Conservation (phyloP, 2,888 invertebrate species). For the Cephalotes varians region DNA sequence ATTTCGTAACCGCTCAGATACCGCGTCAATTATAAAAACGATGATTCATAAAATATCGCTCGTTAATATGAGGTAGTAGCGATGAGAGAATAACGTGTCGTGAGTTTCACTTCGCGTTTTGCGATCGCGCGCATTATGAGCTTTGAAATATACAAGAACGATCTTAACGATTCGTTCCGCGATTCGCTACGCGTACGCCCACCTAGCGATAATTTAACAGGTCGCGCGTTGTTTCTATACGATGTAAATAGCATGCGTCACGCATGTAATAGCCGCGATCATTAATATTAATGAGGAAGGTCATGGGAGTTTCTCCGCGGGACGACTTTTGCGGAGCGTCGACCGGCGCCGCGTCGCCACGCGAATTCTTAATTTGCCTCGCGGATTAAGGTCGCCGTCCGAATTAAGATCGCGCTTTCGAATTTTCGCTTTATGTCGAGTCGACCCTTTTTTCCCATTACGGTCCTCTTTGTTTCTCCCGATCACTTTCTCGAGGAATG, state of each 20-base stretch:
- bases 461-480: constrained; percentile 8
- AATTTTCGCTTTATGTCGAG: constrained; percentile 42
- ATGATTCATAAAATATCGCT: constrained; percentile 23
- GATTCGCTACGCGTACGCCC: constrained; percentile 22
- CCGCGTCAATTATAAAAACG: background rate
- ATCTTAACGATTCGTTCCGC: background rate
- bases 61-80: background rate
- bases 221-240: background rate
- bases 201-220: constrained; percentile 57
- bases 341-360: constrained; percentile 12
- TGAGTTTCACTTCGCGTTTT: background rate
- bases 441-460: constrained; percentile 1
- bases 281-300: constrained; percentile 73
- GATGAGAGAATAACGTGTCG: background rate
- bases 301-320: constrained; percentile 68
- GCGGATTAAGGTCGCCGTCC: constrained; percentile 63
- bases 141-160: background rate
- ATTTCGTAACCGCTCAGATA: constrained; percentile 14
- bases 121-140: background rate
- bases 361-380: constrained; percentile 57
- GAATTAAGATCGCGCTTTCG: constrained; percentile 69
- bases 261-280: constrained; percentile 47
- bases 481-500: constrained; percentile 62
- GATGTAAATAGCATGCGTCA: constrained; percentile 63
- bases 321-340: constrained; percentile 29